phyloP scores from a whole-genome alignment of 2,113 vertebrate species.

The Thunnus thynnus region DNA sequence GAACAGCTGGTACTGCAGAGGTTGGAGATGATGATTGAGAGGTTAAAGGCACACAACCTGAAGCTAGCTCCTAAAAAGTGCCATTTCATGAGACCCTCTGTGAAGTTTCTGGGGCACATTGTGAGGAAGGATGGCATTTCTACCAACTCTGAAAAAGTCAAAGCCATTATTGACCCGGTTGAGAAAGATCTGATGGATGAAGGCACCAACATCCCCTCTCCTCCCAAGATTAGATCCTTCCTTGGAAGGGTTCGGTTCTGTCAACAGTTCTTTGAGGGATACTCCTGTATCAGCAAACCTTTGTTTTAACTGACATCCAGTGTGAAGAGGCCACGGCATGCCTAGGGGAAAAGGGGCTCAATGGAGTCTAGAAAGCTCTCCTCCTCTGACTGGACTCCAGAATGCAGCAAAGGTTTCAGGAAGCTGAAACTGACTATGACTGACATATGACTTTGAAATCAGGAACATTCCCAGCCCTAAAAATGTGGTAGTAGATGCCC shows the following conservation, averaged over 20 bases:
- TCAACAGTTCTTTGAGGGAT: constrained; percentile 18
- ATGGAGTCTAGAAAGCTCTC: background rate
- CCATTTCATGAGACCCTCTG: background rate
- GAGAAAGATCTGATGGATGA: constrained; percentile 3
- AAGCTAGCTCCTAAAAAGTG: background rate
- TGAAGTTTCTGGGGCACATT: background rate
- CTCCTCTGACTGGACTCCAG: constrained; percentile 4
- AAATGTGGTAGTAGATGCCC: no score
- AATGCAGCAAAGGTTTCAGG: background rate
- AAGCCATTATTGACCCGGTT: background rate
- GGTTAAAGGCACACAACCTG: background rate
- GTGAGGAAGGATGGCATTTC: background rate
- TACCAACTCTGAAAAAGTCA: background rate
- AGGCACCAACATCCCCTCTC: background rate
- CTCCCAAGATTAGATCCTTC: constrained; percentile 3
- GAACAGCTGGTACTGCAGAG: background rate
- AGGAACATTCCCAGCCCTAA: no score
- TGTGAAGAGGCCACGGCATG: background rate
- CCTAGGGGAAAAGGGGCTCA: background rate
- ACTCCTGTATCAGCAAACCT: constrained; percentile 1
- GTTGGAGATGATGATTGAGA: background rate
- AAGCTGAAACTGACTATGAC: background rate
- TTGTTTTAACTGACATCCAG: constrained; percentile 8
- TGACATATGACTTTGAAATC: no score
- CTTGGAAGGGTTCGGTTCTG: background rate